Base-by-base conservation (phyloP, 2,888 invertebrate species). In the Ophraella communa region DNA sequence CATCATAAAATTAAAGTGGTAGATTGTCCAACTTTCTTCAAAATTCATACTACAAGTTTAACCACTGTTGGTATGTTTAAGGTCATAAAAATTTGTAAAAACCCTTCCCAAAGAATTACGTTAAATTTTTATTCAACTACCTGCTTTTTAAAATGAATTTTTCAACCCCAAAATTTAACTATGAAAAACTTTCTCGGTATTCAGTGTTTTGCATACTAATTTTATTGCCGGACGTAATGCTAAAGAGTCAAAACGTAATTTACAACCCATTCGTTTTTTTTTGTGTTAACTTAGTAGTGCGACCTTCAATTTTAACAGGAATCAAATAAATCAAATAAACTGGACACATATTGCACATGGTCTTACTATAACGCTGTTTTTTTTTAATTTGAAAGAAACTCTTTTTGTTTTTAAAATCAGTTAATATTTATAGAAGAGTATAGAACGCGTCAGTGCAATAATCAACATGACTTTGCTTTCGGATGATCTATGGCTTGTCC, bases 141-240 rank as follows among this genome's bases (percentile, higher is more conserved):
- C 70, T 70, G 70, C 64, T 57, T 59, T 61, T 55, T 54, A 52
- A 62, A 68, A 64, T 42, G 59, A 60, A 66, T 60, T 54, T n/a
- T 17, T 52, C 55, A 63, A 67, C 61, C 65, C 61, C 49, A 58
- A 63, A 69, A 73, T 69, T 70, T 67, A 57, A 62, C 70, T 71
- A 67, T 64, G 64, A 70, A 70, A 68, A 55, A 64, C 54, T 59
- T 69, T 69, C 65, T 64, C 45, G 49, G 66, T 69, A 70, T 59
- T 62, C 45, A 20, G 44, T 42, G 66, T 70, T 70, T 71, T 70
- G 68, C 68, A 70, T 70, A 65, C 60, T 54, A 66, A 57, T 51
- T 61, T 65, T 61, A 65, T 53, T 61, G 39, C 56, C 52, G 30
- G 51, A 53, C 55, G 59, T 59, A 65, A 53, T 61, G 53, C 61